phyloP scores from a whole-genome alignment of 2,113 vertebrate species.

The Sinocyclocheilus anshuiensis region DNA sequence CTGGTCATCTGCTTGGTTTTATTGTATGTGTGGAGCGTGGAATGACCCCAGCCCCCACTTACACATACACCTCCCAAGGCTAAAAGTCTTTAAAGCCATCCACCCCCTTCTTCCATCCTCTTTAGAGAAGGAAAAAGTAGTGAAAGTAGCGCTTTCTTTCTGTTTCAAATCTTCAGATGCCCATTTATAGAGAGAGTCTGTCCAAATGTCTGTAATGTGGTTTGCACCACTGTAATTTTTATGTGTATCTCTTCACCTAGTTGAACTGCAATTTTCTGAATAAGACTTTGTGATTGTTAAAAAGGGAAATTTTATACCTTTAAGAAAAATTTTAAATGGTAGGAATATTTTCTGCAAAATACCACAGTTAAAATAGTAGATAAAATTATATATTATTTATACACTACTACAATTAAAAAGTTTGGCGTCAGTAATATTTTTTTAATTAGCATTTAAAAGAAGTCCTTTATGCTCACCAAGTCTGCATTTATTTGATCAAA shows the following conservation, averaged over 20 bases:
- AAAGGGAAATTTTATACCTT: neutral
- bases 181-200: neutral
- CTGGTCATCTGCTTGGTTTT: slow-evolving; percentile 35
- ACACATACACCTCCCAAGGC: slow-evolving; percentile 40
- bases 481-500: no score
- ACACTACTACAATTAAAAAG: neutral
- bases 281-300: neutral
- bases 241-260: neutral
- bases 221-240: neutral
- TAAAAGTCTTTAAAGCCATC: slow-evolving; percentile 36
- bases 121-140: slow-evolving; percentile 39
- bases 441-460: neutral
- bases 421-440: neutral
- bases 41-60: slow-evolving; percentile 49
- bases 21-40: slow-evolving; percentile 47
- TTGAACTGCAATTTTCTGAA: neutral
- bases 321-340: neutral
- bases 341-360: neutral
- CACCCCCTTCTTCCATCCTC: slow-evolving; percentile 26
- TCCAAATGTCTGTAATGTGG: neutral
- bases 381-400: neutral
- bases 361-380: neutral
- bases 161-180: neutral
- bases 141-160: slow-evolving; percentile 46
- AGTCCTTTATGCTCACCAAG: neutral